A percentile compares a stretch with the other conserved stretches of the same genome.
Conservation (phyloP, 2,797 vertebrate genomes). For the Onychomys torridus region DNA sequence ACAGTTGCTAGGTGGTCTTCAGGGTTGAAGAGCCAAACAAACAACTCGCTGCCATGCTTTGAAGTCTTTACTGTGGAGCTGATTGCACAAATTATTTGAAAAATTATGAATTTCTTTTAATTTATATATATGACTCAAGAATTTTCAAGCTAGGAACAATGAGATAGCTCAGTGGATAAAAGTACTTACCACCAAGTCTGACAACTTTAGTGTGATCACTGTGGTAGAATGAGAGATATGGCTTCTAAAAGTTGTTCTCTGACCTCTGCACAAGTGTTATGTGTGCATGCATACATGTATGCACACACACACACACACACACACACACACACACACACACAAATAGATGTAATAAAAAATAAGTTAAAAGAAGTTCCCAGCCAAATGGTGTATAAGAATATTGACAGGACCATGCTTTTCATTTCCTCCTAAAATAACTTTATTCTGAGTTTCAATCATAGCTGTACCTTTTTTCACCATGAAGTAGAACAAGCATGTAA, state of each 20-base stretch:
- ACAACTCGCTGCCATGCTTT: neutral
- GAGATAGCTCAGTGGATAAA: neutral
- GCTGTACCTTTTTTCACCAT: neutral
- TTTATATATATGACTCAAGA: slow-evolving; percentile 10
- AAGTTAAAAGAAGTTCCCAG: neutral
- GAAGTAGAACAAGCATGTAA: neutral
- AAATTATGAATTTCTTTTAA: slow-evolving; percentile 40
- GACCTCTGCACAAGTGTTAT: neutral
- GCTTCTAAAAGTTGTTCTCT: neutral
- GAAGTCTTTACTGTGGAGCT: slow-evolving; percentile 20
- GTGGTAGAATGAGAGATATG: neutral
- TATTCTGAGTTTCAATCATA: slow-evolving; percentile 33
- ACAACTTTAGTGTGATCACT: neutral
- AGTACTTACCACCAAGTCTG: neutral
- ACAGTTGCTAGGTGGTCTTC: neutral
- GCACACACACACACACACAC: neutral
- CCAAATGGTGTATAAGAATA: slow-evolving; percentile 4
- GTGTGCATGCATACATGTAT: neutral
- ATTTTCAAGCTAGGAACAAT: neutral
- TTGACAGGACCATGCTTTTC: neutral
- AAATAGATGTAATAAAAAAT: neutral
- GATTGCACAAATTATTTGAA: slow-evolving; percentile 50
- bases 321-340: neutral
- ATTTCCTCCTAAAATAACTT: slow-evolving; percentile 34
- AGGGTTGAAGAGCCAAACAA: slow-evolving; percentile 3